phyloP scores from a whole-genome alignment of 2,797 vertebrate species.

The Thripadectes ignobilis region DNA sequence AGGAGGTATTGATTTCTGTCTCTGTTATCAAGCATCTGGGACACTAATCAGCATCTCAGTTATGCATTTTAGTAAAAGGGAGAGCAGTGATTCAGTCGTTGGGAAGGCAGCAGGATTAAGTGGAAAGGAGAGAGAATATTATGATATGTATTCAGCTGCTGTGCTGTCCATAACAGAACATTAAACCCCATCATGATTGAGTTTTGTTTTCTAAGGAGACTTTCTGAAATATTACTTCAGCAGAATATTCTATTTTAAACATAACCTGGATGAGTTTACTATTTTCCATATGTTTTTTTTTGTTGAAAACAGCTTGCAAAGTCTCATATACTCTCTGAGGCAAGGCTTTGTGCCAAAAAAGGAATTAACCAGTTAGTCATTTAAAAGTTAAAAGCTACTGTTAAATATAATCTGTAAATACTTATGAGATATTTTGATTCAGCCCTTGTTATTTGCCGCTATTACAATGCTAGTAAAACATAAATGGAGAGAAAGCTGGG shows the following conservation, averaged over 20 bases:
- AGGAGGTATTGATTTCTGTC: background rate
- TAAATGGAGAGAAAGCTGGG: background rate
- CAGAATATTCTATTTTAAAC: conserved; percentile 12
- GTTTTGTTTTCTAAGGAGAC: background rate
- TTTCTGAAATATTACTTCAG: background rate
- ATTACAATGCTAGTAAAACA: background rate
- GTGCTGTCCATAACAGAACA: background rate
- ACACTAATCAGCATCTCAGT: background rate
- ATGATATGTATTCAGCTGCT: background rate
- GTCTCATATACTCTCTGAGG: background rate
- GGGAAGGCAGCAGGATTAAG: conserved; percentile 1
- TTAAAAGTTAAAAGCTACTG: conserved; percentile 33
- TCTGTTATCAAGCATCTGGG: background rate
- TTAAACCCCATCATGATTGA: background rate
- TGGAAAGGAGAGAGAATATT: background rate
- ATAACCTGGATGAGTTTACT: conserved; percentile 35
- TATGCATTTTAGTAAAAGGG: background rate
- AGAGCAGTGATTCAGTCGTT: background rate
- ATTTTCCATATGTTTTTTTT: conserved; percentile 40
- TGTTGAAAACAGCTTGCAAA: conserved; percentile 41
- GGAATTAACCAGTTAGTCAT: conserved; percentile 39
- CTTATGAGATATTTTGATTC: background rate
- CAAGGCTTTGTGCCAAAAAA: conserved; percentile 17
- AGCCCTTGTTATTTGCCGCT: background rate
- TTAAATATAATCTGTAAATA: conserved; percentile 1